These are phyloP conservation scores for Conus betulinus DNA, from an alignment of 1,140 invertebrate genomes.

Conservation along the genomic window DNA sequence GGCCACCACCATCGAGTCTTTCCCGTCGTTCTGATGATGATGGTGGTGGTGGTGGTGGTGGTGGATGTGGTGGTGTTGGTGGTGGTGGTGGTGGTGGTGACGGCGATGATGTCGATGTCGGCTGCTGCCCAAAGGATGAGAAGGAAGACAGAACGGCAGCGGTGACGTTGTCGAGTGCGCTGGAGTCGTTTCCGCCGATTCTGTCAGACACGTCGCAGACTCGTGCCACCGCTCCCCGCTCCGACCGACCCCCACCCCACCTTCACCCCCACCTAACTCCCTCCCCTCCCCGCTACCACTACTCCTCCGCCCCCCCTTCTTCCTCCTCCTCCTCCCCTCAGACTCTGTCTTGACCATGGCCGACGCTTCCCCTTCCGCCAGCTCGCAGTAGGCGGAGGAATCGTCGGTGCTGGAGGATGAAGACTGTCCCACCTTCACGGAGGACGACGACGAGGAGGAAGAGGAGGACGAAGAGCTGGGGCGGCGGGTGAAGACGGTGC, in stretches of 20 bases:
- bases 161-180: too few relatives aligned
- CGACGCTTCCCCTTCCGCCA: background rate
- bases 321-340: background rate
- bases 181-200: background rate
- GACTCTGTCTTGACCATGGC: background rate
- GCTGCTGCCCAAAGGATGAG: too few relatives aligned
- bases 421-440: background rate
- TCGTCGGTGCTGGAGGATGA: background rate
- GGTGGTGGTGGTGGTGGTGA: too few relatives aligned
- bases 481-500: background rate
- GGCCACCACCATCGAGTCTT: too few relatives aligned
- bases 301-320: background rate
- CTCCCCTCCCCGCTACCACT: background rate
- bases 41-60: too few relatives aligned
- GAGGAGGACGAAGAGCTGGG: background rate
- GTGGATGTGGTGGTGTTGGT: too few relatives aligned
- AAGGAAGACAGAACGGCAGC: too few relatives aligned
- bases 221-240: background rate
- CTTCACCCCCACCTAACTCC: background rate
- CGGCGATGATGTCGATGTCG: too few relatives aligned
- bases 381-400: background rate
- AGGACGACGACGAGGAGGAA: background rate
- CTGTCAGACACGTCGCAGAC: background rate
- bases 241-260: background rate
- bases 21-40: too few relatives aligned